Evolutionary conservation across 2,888 invertebrate genomes (phyloP).

Genomic region (Phortica okadai): DNA sequence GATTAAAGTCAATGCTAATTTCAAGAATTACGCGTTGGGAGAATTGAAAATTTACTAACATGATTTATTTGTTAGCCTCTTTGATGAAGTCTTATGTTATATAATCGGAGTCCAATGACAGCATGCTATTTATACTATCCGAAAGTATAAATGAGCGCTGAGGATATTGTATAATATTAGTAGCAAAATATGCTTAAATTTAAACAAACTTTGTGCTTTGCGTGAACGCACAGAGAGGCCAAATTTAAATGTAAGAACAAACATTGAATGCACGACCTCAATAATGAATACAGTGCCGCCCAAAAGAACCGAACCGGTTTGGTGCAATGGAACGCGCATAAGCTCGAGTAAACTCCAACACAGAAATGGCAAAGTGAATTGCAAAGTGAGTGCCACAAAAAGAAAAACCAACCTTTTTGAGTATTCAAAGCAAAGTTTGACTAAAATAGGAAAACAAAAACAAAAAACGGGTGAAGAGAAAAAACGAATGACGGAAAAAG

Average conservation of each 20-base stretch:
- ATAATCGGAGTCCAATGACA: too few relatives aligned
- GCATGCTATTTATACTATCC: too few relatives aligned
- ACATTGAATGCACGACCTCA: constrained; percentile 10
- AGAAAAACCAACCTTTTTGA: background rate
- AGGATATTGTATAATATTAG: constrained; percentile 9
- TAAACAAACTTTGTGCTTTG: background rate
- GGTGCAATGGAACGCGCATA: background rate
- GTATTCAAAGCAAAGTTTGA: constrained; percentile 5
- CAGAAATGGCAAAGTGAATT: constrained; percentile 11
- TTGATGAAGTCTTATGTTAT: too few relatives aligned
- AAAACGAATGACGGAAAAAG: background rate
- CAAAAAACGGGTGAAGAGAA: background rate
- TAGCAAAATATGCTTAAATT: constrained; percentile 36
- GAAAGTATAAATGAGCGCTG: too few relatives aligned
- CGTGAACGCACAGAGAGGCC: constrained; percentile 13
- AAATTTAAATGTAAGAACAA: constrained; percentile 15
- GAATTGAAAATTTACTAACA: too few relatives aligned
- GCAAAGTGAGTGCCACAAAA: constrained; percentile 19
- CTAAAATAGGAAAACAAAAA: background rate
- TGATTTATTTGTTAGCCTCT: too few relatives aligned
- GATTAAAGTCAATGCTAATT: too few relatives aligned
- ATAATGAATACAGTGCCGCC: background rate
- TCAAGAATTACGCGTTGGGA: too few relatives aligned
- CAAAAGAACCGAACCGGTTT: constrained; percentile 29
- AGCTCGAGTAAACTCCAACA: background rate